phyloP scores from a whole-genome alignment of 2,888 invertebrate species.

The Flexamia atlantica region DNA sequence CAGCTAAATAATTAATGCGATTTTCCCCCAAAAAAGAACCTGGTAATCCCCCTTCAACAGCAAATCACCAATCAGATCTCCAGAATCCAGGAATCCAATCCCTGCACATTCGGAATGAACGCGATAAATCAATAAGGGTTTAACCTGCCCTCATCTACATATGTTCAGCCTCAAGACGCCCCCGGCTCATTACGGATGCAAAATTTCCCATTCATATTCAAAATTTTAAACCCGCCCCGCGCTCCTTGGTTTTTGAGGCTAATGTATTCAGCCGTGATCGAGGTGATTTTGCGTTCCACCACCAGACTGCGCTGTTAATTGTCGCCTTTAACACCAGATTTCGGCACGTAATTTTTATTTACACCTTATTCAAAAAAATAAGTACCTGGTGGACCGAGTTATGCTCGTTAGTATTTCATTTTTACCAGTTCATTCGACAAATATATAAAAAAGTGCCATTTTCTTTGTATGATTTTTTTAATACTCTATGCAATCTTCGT shows the following conservation, averaged over 20 bases:
- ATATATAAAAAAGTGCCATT: no score
- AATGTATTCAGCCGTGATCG: slow-evolving; percentile 82
- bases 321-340: slow-evolving; percentile 27
- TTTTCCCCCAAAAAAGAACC: no score
- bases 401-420: no score
- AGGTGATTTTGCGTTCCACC: slow-evolving; percentile 48
- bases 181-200: slow-evolving; percentile 87
- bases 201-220: slow-evolving; percentile 94
- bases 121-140: slow-evolving; percentile 55
- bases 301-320: slow-evolving; percentile 22
- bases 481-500: no score
- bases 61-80: slow-evolving; percentile 3
- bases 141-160: slow-evolving; percentile 61
- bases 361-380: no score
- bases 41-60: neutral
- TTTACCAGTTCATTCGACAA: no score
- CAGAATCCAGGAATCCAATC: slow-evolving; percentile 19
- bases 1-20: no score
- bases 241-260: slow-evolving; percentile 77
- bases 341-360: neutral
- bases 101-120: slow-evolving; percentile 40
- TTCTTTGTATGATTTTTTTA: no score
- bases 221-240: slow-evolving; percentile 87
- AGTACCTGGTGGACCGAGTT: no score
- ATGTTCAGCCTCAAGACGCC: slow-evolving; percentile 62